phyloP scores from a whole-genome alignment of 2,113 vertebrate species.

The Pangasianodon hypophthalmus region DNA sequence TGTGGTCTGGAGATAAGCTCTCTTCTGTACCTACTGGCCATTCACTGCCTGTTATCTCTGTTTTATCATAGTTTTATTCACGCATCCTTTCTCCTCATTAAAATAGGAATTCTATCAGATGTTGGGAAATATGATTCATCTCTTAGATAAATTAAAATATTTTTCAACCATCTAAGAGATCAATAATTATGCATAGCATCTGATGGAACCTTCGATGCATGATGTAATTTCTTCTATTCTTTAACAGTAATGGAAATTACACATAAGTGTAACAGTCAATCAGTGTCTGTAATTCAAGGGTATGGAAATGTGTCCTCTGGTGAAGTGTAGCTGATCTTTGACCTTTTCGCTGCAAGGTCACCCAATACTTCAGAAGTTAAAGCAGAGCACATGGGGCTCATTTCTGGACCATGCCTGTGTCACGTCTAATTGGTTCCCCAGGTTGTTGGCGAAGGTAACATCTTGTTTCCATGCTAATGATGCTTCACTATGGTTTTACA shows the following conservation, averaged over 20 bases:
- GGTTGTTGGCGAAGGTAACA: slow-evolving; percentile 57
- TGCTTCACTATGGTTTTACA: slow-evolving; percentile 57
- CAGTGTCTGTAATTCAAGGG: slow-evolving; percentile 20
- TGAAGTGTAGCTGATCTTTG: slow-evolving; percentile 15
- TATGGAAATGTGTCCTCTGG: slow-evolving; percentile 22
- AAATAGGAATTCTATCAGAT: neutral
- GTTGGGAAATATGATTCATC: neutral
- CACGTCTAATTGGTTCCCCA: slow-evolving; percentile 61
- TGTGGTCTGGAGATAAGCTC: slow-evolving; percentile 53
- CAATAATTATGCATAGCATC: neutral
- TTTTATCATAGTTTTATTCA: neutral
- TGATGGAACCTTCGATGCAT: neutral
- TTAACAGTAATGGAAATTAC: neutral
- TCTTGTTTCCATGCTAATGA: slow-evolving; percentile 62
- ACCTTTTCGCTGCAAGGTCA: slow-evolving; percentile 37
- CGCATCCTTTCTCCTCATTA: neutral
- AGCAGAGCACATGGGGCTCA: slow-evolving; percentile 40
- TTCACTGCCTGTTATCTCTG: slow-evolving; percentile 37
- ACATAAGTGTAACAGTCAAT: neutral
- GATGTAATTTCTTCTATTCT: neutral
- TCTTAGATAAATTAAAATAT: neutral
- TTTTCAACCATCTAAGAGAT: neutral
- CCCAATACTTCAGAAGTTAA: slow-evolving; percentile 42
- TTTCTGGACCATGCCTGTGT: slow-evolving; percentile 36
- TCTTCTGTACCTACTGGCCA: slow-evolving; percentile 43